Evolutionary conservation across 2,888 invertebrate genomes (phyloP), one percentile per base, ranked within the genome.

Genomic region (Gonocerus acuteangulatus): DNA sequence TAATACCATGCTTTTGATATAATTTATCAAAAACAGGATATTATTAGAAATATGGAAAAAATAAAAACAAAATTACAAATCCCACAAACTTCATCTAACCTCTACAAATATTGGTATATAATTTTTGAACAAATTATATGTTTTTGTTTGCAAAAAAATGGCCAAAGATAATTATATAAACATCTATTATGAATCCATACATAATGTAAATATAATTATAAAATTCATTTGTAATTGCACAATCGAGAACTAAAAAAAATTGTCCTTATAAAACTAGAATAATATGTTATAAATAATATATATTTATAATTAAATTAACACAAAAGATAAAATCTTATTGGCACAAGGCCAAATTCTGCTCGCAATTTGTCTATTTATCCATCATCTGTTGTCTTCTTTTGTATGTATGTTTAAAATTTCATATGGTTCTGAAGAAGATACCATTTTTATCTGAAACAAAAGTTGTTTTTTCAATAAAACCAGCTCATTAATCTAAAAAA

Each of bases 281-380:
- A 34, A 51, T 51, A 51, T 51, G 34, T 51, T 51, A 51, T 51
- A 51, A 51, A 51, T 51, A 51, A 51, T 51, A 51, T 51, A 51
- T 51, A 51, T 51, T 32, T 51, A 51, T 51, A 36, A 51, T 51
- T 51, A 51, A 51, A 51, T 51, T 51, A 51, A 51, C 49, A 49
- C 51, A 51, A 51, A 51, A 49, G 22, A 49, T 34, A 36, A 51
- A 34, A 51, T 51, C 32, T 32, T 34, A 51, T 51, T 34, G 32
- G 51, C 18, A 27, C 32, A 51, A 19, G 32, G 34, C 32, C 51
- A 32, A 51, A 51, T 19, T 34, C 51, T 51, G 51, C 51, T 51
- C 51, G 32, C 51, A 51, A 51, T 19, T 51, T 51, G 51, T 51
- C 51, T 34, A 34, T 51, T 34, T n/a, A 34, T 51, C n/a, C n/a